Evolutionary conservation across 64 coral and sea anemone genomes (phyloP).

Genomic region (Stichodactyla mertensii): DNA sequence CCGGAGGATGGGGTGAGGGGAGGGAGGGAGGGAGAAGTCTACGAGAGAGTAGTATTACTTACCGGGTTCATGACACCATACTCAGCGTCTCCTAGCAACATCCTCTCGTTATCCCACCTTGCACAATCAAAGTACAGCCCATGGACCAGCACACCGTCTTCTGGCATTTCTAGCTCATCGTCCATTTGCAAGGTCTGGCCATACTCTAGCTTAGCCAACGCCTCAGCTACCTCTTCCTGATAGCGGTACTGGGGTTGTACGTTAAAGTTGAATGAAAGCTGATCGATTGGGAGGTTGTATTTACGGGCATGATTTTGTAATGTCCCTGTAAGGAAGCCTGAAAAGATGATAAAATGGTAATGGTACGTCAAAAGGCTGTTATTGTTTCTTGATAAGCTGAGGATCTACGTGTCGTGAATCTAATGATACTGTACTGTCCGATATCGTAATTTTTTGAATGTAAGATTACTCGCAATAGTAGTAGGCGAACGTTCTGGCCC

Average conservation of each 20-base stretch:
- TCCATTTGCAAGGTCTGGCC: conserved; percentile 65
- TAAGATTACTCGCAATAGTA: too few species aligned
- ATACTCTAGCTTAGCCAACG: conserved; percentile 53
- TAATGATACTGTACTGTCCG: too few species aligned
- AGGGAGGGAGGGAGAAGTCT: not conserved
- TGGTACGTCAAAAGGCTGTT: too few species aligned
- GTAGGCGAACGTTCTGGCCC: too few species aligned
- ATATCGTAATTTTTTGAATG: too few species aligned
- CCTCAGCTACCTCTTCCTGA: conserved; percentile 90
- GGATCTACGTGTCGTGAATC: too few species aligned
- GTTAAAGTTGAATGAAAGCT: conserved; percentile 90
- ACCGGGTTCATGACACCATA: conserved; percentile 97
- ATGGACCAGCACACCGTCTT: conserved; percentile 89
- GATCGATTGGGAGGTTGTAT: conserved; percentile 96
- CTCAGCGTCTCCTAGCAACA: conserved; percentile 82
- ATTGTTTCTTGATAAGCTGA: too few species aligned
- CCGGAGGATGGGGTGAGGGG: too few species aligned
- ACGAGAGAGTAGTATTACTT: not conserved
- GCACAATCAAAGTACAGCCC: conserved; percentile 87
- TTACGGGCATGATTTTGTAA: conserved; percentile 99
- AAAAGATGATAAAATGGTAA: not conserved
- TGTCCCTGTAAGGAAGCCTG: conserved; percentile 92
- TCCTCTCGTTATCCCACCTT: conserved; percentile 81
- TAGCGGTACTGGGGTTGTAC: conserved; percentile 77
- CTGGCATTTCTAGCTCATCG: conserved; percentile 58